Base-by-base conservation (phyloP, 2,797 vertebrate species). In the Hyperoplus lanceolatus region DNA sequence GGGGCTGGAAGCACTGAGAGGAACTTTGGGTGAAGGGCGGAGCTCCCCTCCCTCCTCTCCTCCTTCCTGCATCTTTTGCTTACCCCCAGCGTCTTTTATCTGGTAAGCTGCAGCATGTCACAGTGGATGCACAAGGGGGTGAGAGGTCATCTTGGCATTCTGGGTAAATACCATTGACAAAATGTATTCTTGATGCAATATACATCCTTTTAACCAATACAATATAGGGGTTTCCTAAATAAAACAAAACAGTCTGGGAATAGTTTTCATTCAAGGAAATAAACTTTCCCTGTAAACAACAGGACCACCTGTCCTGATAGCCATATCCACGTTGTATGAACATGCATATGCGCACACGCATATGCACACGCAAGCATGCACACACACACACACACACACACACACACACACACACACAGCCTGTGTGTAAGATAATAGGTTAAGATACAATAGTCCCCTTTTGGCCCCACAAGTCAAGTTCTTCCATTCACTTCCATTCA, bases 401-500 rank as follows among this genome's bases (percentile, higher is more conserved):
- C 74, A 83, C 66, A 75, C 79, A 83, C 51, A 70, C 70, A 78
- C 63, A 66, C 69, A 74, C 54, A 81, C 67, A 82, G 50, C 77
- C 73, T 75, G 72, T 83, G 73, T 84, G 67, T 73, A 80, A 84
- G 61, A 91, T 81, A 92, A 92, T 92, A 83, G 84, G 76, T 89
- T 87, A 87, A 88, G 91, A 92, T 88, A 94, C 94, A 86, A 94
- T 94, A 87, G 89, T 87, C 89, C 91, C 91, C 93, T 93, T 94
- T 94, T 92, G 49, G 91, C 93, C 94, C 90, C 93, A 89, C 91
- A 89, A 94, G 94, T 96, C 94, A 96, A 95, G 95, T 94, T 95
- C 91, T 90, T 89, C 88, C 89, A 93, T 95, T 95, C 91, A 89
- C 71, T 75, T 45, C 73, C 71, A 92, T 93, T 93, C 90, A 92